Evolutionary conservation across 2,113 vertebrate genomes (phyloP).

Genomic region (Daubentonia madagascariensis): DNA sequence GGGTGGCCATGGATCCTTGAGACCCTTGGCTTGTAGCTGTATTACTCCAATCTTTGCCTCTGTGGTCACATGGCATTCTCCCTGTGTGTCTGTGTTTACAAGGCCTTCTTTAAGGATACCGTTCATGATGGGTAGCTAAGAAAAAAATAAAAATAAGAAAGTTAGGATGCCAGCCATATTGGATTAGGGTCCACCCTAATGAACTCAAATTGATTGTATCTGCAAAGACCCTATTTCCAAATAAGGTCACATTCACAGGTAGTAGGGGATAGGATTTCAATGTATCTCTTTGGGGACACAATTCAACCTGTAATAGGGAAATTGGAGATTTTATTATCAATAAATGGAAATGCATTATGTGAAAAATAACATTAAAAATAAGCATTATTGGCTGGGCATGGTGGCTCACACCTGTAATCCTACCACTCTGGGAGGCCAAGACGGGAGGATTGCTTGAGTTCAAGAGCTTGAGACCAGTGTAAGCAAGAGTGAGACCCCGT

Average conservation of each 20-base stretch:
- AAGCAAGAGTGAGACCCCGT: too few relatives aligned
- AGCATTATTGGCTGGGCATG: too few relatives aligned
- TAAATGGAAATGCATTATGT: neutral
- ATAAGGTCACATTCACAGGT: neutral
- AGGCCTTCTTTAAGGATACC: neutral
- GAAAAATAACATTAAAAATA: neutral
- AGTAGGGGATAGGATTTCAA: neutral
- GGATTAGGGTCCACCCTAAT: neutral
- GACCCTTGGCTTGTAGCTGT: neutral
- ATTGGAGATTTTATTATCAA: neutral
- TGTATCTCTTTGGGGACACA: neutral
- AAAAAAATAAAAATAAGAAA: neutral
- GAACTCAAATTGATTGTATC: neutral
- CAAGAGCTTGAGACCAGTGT: too few relatives aligned
- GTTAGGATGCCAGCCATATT: neutral
- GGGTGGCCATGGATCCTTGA: neutral
- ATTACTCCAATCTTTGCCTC: neutral
- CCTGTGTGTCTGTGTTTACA: neutral
- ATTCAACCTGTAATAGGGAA: neutral
- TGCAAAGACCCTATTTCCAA: neutral
- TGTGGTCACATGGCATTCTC: neutral
- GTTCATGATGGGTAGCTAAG: too few relatives aligned
- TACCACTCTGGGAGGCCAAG: too few relatives aligned
- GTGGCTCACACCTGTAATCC: too few relatives aligned
- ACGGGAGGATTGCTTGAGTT: too few relatives aligned